Evolutionary conservation across 2,797 vertebrate genomes (phyloP), one percentile per base, ranked within the genome.

Genomic region (Sarcophilus harrisii): DNA sequence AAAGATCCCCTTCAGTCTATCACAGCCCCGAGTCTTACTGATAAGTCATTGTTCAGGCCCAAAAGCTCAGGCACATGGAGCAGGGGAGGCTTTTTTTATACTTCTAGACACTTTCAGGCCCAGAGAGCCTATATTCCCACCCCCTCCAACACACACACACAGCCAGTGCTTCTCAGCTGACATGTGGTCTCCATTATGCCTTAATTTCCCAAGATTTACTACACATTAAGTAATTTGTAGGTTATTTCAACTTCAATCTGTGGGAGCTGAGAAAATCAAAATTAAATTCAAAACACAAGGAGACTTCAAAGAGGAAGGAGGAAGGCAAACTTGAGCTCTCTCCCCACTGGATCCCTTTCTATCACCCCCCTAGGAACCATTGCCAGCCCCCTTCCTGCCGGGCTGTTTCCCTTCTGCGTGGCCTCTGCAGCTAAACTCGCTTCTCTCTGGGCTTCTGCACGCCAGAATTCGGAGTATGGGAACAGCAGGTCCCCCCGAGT

Each of bases 211-310:
- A 99, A 99, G 99, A 99, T 99, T 99, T 99, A 99, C 99, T 99
- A 98, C 99, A 99, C 99, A 99, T 99, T 99, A 99, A 99, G 98
- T 99, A 99, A 99, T 99, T 99, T 99, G 99, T 99, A 99, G 99
- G 99, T 99, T 99, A 99, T 99, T 99, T 99, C 98, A 99, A 98
- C 99, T 99, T 98, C 99, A 99, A 99, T 99, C 98, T 99, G 98
- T 99, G 98, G 98, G 99, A 99, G 98, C 99, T 98, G 97, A 98
- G 98, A 99, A 99, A 99, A 98, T 98, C 98, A 98, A 98, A 99
- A 99, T 99, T 98, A 98, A 99, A 99, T 99, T 99, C 98, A 99
- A 99, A 99, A 99, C 98, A 98, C 98, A 99, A 98, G 96, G 97
- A 98, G 96, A 99, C 98, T 98, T 99, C 98, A 99, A 99, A 98